These are phyloP conservation scores for Clarias magur DNA, from an alignment of 2,113 vertebrate species.

Conservation along the genomic window DNA sequence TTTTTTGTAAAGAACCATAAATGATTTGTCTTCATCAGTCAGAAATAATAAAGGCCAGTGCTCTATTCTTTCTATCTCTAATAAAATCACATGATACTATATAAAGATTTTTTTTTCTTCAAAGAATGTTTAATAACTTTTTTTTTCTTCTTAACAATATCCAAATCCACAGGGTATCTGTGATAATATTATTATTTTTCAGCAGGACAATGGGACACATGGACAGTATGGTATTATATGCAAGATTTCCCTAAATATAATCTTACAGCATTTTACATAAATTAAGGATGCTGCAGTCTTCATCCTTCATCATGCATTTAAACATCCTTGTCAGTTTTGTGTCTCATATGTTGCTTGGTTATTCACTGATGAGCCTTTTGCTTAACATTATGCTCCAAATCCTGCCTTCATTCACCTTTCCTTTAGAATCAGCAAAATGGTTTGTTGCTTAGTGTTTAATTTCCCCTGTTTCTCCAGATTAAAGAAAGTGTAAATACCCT, in stretches of 20 bases:
- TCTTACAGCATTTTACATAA: conserved; percentile 34
- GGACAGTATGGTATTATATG: neutral
- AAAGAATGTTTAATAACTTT: neutral
- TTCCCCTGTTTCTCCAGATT: conserved; percentile 38
- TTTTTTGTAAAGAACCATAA: neutral
- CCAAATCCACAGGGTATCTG: neutral
- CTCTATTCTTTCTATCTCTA: conserved; percentile 11
- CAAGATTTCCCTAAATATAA: neutral
- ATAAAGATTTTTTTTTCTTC: neutral
- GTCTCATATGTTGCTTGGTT: neutral
- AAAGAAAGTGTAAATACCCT: conserved; percentile 37
- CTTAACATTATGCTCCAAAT: neutral
- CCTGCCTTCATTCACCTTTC: neutral
- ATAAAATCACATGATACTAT: neutral
- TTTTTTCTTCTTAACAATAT: conserved; percentile 9
- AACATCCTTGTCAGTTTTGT: neutral
- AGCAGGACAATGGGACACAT: neutral
- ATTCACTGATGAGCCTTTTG: conserved; percentile 9
- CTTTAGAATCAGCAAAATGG: conserved; percentile 28
- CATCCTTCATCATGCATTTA: neutral
- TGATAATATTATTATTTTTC: neutral
- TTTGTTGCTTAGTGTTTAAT: conserved; percentile 45
- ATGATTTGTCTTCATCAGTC: conserved; percentile 36
- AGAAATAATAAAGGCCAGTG: neutral
- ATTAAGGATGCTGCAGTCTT: neutral